Evolutionary conservation across 2,888 invertebrate species (phyloP).

Genomic region (Unio pictorum): DNA sequence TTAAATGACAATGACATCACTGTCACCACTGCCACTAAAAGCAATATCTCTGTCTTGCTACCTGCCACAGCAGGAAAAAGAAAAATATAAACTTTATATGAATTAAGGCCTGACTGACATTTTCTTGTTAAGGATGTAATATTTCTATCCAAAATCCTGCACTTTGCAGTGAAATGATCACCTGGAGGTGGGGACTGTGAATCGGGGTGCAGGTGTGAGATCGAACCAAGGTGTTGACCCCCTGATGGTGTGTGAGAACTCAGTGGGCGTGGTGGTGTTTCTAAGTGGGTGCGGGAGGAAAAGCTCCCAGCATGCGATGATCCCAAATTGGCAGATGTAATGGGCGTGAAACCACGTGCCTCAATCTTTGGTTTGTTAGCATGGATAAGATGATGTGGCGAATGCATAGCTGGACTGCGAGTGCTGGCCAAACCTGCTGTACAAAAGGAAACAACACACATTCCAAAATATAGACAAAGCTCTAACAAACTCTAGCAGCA

Average conservation of each 20-base stretch:
- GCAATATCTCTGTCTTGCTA: no score
- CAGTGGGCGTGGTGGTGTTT: conserved; percentile 66
- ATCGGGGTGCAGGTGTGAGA: conserved; percentile 37
- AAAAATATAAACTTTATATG: no score
- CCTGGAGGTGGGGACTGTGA: conserved; percentile 33
- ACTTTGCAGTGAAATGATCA: conserved; percentile 4
- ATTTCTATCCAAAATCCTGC: no score
- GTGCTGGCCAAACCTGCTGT: conserved; percentile 24
- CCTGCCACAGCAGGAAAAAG: no score
- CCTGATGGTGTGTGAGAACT: conserved; percentile 55
- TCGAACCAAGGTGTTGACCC: conserved; percentile 41
- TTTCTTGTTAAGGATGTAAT: no score
- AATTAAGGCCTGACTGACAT: no score
- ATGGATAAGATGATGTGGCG: conserved; percentile 67
- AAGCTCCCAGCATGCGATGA: conserved; percentile 27
- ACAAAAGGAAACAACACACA: conserved; percentile 9
- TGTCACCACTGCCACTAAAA: no score
- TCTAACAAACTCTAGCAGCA: background rate
- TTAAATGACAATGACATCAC: no score
- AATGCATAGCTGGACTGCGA: conserved; percentile 64
- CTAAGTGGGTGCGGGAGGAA: conserved; percentile 44
- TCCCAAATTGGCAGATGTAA: conserved; percentile 32
- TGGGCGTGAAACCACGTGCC: conserved; percentile 45
- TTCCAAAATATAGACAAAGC: background rate
- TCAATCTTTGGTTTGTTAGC: conserved; percentile 54